Evolutionary conservation across 2,797 vertebrate genomes (phyloP), one percentile per base, ranked within the genome.

Genomic region (Hypotaenidia okinawae): DNA sequence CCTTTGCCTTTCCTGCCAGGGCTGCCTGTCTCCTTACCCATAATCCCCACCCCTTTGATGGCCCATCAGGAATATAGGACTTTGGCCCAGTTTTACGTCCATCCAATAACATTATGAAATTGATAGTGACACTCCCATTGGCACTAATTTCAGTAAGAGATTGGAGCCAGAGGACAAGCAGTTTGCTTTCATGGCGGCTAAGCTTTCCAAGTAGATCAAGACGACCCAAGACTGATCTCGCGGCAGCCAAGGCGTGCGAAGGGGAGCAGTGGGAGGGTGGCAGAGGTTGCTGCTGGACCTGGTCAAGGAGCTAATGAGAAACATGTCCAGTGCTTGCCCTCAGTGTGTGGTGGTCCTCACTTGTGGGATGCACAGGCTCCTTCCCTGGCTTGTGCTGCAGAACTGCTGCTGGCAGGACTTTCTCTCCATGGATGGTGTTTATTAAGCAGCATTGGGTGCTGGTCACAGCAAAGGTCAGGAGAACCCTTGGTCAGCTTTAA

Each of bases 91-190:
- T 90, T 97, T 95, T 96, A 45, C 64, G 21, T 97, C 93, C 95
- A 94, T 98, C 97, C 97, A 98, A 95, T 97, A 98, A 97, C 97
- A 92, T 98, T 98, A 98, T 97, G 97, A 97, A 98, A 98, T 98
- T 98, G 98, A 98, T 97, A 96, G 97, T 96, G 97, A 98, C 98
- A 96, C 96, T 97, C 98, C 96, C 95, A 97, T 97, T 98, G 98
- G 97, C 97, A 97, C 96, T 98, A 87, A 97, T 98, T 97, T 97
- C 97, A 97, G 87, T 96, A 93, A 97, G 97, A 97, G 92, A 91
- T 90, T 96, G 94, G 96, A 98, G 97, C 97, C 98, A 98, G 98
- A 97, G 97, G 97, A 98, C 97, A 94, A 97, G 96, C 35, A 11
- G 88, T 97, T 98, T 97, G 84, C 96, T 96, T 97, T 95, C 95